Base-by-base conservation (phyloP, 2,888 invertebrate genomes). In the Cacoxenus indagator region DNA sequence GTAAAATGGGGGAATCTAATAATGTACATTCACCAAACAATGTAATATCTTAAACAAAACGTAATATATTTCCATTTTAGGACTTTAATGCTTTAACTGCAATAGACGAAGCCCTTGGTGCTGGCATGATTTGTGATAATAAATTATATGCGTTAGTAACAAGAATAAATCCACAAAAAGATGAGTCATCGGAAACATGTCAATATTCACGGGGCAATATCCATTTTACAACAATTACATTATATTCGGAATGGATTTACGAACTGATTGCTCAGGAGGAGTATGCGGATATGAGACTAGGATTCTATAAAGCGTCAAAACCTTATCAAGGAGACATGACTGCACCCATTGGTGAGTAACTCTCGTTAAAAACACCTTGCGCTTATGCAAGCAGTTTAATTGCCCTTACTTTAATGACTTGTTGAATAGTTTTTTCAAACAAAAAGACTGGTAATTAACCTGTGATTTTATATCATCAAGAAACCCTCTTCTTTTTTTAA, bases 191-290 rank as follows among this genome's bases (percentile, higher is more conserved):
- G 1, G 9, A 9, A 14, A 9, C n/a, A 22, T 51, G 51, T 17
- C 51, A 19, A 19, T 51, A 22, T 22, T 19, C 51, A 17, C n/a
- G 8, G 22, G 51, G 19, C 0, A 51, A 22, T 51, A 9, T 51
- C 9, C 22, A 51, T 22, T 51, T 51, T 51, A 51, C 51, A 19
- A 51, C 22, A 9, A n/a, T 51, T 22, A 19, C 51, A 51, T 19
- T 22, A 51, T 51, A 51, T 51, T 9, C 22, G 19, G 51, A 51
- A 51, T 51, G 51, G 51, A 51, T 51, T 51, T 51, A 51, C 22
- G 51, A 51, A 17, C 22, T 17, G 17, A 22, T 51, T 22, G 22
- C 22, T 19, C 19, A 51, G 8, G 51, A 17, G 3, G 51, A 51
- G 22, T n/a, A 19, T 17, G 8, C 17, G n/a, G 51, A 51, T 51